A percentile compares a stretch with the other conserved stretches of the same genome.
Evolutionary conservation across 2,113 vertebrate species (phyloP).

Genomic region (Galbula dea): DNA sequence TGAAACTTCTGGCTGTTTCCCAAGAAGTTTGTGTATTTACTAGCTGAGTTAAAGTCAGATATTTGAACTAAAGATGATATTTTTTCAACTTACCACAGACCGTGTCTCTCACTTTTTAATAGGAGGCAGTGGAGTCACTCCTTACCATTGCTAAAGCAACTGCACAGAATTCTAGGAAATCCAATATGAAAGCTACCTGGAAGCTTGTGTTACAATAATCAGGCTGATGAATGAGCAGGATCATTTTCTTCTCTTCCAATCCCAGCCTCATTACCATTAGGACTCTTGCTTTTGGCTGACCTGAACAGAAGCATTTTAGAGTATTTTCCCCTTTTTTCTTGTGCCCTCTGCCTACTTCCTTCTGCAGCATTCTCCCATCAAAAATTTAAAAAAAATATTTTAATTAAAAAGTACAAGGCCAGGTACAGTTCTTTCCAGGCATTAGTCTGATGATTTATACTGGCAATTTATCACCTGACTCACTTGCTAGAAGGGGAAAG

Average conservation of each 20-base stretch:
- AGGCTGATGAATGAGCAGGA: background rate
- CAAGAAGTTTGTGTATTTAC: background rate
- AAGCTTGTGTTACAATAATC: background rate
- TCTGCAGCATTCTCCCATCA: background rate
- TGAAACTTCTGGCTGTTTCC: background rate
- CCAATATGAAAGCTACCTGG: background rate
- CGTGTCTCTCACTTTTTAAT: background rate
- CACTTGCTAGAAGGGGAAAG: constrained; percentile 28
- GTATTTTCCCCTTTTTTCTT: background rate
- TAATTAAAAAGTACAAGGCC: constrained; percentile 43
- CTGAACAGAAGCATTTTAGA: background rate
- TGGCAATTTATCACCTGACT: constrained; percentile 45
- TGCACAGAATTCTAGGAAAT: background rate
- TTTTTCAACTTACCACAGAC: background rate
- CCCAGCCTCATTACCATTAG: background rate
- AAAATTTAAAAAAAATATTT: background rate
- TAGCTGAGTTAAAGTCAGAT: background rate
- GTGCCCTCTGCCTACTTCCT: background rate
- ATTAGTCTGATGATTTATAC: constrained; percentile 26
- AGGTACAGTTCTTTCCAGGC: constrained; percentile 24
- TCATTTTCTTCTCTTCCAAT: background rate
- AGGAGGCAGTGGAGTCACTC: background rate
- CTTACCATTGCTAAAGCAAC: background rate
- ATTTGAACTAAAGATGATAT: background rate
- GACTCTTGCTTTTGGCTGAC: background rate